phyloP scores from a whole-genome alignment of 1,140 invertebrate species.

The Charaxes varanes region DNA sequence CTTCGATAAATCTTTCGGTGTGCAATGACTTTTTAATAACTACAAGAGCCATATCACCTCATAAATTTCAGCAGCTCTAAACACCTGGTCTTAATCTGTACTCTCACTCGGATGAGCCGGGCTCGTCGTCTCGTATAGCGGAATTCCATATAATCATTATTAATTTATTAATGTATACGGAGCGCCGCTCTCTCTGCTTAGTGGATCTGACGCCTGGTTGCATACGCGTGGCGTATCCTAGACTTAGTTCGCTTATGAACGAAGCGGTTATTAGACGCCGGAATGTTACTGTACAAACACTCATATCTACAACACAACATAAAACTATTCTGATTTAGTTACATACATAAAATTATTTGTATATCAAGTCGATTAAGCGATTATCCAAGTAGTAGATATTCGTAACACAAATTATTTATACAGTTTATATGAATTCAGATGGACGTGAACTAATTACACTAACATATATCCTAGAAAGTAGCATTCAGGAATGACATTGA shows the following conservation, averaged over 20 bases:
- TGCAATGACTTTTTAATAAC: neutral
- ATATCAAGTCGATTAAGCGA: no score
- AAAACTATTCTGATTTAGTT: no score
- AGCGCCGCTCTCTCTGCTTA: constrained; percentile 51
- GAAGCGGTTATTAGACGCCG: no score
- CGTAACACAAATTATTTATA: no score
- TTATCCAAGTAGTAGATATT: no score
- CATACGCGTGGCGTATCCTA: constrained; percentile 22
- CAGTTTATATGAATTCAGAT: no score
- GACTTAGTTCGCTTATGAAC: constrained; percentile 1
- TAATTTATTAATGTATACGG: constrained; percentile 71
- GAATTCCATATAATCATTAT: constrained; percentile 67
- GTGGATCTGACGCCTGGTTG: constrained; percentile 47
- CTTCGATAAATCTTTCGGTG: neutral
- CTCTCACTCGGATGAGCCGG: constrained; percentile 35
- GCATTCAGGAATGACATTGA: no score
- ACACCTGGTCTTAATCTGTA: constrained; percentile 23
- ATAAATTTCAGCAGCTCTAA: neutral
- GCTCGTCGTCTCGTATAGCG: constrained; percentile 28
- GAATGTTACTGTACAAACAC: no score
- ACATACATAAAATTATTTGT: no score
- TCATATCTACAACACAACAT: no score
- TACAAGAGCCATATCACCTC: neutral
- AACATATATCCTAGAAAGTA: no score
- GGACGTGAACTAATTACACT: no score